Conservation (phyloP, 2,888 invertebrate species). For the Scaptomyza parva region DNA sequence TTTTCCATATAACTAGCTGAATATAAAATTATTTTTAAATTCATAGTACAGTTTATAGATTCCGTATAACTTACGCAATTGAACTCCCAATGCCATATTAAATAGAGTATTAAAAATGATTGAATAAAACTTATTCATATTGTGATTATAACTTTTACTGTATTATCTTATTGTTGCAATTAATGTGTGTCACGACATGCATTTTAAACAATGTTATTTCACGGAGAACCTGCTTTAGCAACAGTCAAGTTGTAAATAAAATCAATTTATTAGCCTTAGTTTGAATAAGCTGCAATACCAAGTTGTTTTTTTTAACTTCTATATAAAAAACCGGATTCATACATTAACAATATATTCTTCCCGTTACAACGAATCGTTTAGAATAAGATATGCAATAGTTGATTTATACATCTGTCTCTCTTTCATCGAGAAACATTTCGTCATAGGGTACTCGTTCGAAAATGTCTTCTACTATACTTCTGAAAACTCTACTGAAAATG, state of each 20-base stretch:
- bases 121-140: conserved; percentile 33
- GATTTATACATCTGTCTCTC: conserved; percentile 24
- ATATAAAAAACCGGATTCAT: conserved; percentile 29
- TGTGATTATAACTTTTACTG: background rate
- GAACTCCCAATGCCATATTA: background rate
- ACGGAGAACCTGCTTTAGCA: conserved; percentile 22
- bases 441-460: conserved; percentile 51
- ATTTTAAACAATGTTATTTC: background rate
- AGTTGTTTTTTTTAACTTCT: background rate
- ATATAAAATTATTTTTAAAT: background rate
- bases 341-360: conserved; percentile 1
- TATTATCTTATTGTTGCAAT: conserved; percentile 2
- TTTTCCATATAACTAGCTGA: conserved; percentile 55
- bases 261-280: background rate
- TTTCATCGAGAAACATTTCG: conserved; percentile 51
- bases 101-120: conserved; percentile 5
- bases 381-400: background rate
- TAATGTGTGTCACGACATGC: conserved; percentile 21
- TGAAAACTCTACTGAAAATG: conserved; percentile 36
- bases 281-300: background rate
- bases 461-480: conserved; percentile 25
- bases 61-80: conserved; percentile 36
- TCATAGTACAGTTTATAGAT: too few species aligned
- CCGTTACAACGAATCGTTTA: background rate
- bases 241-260: conserved; percentile 22